Base-by-base conservation (phyloP, 2,113 vertebrate species). In the Apteryx owenii region DNA sequence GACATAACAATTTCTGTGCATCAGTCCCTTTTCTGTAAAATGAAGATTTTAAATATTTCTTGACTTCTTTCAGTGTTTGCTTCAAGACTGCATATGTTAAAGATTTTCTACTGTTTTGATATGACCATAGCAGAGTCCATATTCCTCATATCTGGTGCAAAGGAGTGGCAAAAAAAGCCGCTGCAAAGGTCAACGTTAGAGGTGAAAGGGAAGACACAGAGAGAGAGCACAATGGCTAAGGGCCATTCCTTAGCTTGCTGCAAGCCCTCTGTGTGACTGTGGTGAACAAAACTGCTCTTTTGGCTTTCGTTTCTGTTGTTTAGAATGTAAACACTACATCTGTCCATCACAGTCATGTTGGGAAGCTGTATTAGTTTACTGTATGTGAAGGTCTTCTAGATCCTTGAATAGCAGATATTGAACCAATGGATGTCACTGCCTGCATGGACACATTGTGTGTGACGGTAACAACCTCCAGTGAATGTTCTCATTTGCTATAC, bases 211-310 rank as follows among this genome's bases (percentile, higher is more conserved):
- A 66, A 25, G 23, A 25, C 14, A 14, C 1, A 38, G 50, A 51
- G 0, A 0, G 1, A 5, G 23, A 50, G 40, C 77, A 51, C 17
- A 18, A 22, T 0, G 54, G 40, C 0, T 13, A 44, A 72, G 44
- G 56, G 77, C 12, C n/a, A 16, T 40, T 75, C 31, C 18, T 83
- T 13, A 10, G 46, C 5, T 38, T 89, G 73, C 26, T 36, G 71
- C 36, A 53, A 60, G 68, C 25, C 73, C 36, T 29, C 21, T 72
- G 3, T 21, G 78, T 73, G 42, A 65, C 44, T 65, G 4, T 53
- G 29, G 22, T 6, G 42, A 89, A 10, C 36, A 5, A 14, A 73
- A 54, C 50, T 46, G 71, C 50, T 58, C 61, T 33, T 85, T 38
- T 46, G 58, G 62, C 56, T 61, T 50, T 4, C 12, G 31, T 23